phyloP scores from a whole-genome alignment of 1,140 invertebrate species.

The Hormaphis cornu region DNA sequence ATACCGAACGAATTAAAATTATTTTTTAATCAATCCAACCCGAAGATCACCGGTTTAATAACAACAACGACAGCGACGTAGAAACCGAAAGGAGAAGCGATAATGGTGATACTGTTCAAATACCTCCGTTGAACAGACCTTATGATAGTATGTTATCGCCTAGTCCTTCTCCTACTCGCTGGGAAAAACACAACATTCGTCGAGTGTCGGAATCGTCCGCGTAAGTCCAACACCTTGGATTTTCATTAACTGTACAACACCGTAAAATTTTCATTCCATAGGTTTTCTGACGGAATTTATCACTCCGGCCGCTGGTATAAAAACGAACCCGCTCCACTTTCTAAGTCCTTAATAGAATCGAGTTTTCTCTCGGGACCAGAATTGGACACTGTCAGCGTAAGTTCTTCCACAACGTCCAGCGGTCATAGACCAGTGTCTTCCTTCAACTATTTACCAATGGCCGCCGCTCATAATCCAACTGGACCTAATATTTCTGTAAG shows the following conservation, averaged over 20 bases:
- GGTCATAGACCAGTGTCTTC: constrained; percentile 20
- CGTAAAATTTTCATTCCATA: not conserved
- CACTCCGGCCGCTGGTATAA: constrained; percentile 3
- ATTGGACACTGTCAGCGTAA: constrained; percentile 5
- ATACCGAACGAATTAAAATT: not conserved
- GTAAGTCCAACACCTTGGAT: constrained; percentile 32
- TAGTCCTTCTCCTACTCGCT: constrained; percentile 50
- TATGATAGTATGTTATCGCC: constrained; percentile 51
- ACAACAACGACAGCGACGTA: constrained; percentile 20
- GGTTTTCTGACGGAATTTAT: constrained; percentile 12
- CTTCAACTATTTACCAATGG: constrained; percentile 17
- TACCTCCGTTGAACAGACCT: constrained; percentile 50
- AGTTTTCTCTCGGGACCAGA: constrained; percentile 20
- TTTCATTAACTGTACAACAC: not conserved
- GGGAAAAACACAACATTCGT: constrained; percentile 43
- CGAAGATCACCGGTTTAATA: constrained; percentile 13
- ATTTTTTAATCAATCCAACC: not conserved
- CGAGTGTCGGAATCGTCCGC: constrained; percentile 50
- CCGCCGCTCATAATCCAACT: not conserved
- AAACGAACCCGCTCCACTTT: constrained; percentile 7
- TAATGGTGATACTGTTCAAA: constrained; percentile 50
- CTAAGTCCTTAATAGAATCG: constrained; percentile 12
- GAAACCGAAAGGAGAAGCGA: constrained; percentile 32
- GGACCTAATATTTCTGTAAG: constrained; percentile 21
- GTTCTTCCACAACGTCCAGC: constrained; percentile 17